Percentiles rank a stretch among this genome's conserved stretches.
These are phyloP conservation scores for Nanger granti DNA, from an alignment of 2,113 vertebrate species.

Conservation along the genomic window DNA sequence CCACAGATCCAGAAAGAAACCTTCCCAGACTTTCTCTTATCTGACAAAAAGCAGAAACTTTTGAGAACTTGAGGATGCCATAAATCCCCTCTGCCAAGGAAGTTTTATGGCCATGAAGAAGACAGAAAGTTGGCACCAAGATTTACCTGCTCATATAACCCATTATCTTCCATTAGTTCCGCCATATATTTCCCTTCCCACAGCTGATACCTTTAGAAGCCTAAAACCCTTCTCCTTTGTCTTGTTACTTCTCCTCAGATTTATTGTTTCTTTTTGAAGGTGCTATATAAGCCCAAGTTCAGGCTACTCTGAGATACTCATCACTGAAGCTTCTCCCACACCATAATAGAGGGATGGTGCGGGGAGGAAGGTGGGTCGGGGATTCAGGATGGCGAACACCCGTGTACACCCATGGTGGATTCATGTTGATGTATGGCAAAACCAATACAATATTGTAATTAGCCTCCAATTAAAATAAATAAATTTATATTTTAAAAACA, in stretches of 20 bases:
- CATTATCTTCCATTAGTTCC: neutral
- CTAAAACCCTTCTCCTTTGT: neutral
- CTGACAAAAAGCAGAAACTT: neutral
- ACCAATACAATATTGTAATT: too few relatives aligned
- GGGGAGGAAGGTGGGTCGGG: too few relatives aligned
- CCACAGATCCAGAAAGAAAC: neutral
- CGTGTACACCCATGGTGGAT: fast-evolving
- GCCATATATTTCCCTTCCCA: neutral
- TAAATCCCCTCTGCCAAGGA: neutral
- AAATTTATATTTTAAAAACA: too few relatives aligned
- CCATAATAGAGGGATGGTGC: fast-evolving
- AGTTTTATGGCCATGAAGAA: neutral
- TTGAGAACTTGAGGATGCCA: neutral
- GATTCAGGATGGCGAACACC: too few relatives aligned
- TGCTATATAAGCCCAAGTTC: neutral
- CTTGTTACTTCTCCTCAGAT: neutral
- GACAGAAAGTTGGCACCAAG: neutral
- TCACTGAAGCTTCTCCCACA: neutral
- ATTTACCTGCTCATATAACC: neutral
- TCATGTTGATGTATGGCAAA: too few relatives aligned
- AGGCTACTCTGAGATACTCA: neutral
- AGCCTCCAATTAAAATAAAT: too few relatives aligned
- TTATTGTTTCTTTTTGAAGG: neutral
- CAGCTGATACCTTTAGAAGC: neutral
- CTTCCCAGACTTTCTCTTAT: neutral